Base-by-base conservation (phyloP, 92 coral and sea anemone species). In the Plumapathes pennacea region DNA sequence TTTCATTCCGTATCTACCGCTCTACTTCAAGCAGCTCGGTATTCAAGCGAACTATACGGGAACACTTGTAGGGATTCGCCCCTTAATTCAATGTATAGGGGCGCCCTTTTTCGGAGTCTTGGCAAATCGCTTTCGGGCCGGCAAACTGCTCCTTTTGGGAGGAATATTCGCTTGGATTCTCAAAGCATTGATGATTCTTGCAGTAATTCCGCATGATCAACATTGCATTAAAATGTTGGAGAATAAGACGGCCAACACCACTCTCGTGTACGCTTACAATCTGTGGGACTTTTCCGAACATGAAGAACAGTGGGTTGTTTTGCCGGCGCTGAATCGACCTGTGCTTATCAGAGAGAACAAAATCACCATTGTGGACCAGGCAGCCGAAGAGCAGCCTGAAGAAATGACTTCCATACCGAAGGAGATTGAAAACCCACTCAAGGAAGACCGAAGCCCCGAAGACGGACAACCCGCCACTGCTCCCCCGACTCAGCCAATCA, bases 1-100 rank as follows among this genome's bases (percentile, higher is more conserved):
- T 10, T 44, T 88, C 13, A 75, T 75, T 33, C 89, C 90, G 5
- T 92, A 66, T 53, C 75, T 89, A 13, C 89, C 96, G 6, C 70
- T 92, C 28, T 92, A 92, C 64, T 92, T 92, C 65, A 92, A 92
- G 65, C 80, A 77, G 36, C 64, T 89, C 23, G 90, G 88, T 5
- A 64, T 92, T 0, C 71, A 78, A 2, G 74, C 97, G 8, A 44
- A 59, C 29, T 73, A 84, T 33, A 89, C 80, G 0, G 98, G 98
- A 0, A 60, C 53, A 0, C 75, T 87, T 1, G 72, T 72, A 7
- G 97, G 97, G 2, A 80, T 88, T 69, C 88, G 97, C 1, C 96
- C 96, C 0, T 66, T 88, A 1, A 78, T 91, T 17, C 97, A 91
- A 66, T 86, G 86, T n/a, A 25, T 81, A 0, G 97, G 92, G 22